Evolutionary conservation across 2,113 vertebrate species (phyloP).

Genomic region (western clawed frog (Xenopus tropicalis)): UCB_Xtro_10.0 CM004451.2:37023001-37023500

Average conservation of each 20-base stretch:
- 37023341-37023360: too few species aligned
- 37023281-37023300: neutral
- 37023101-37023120: neutral
- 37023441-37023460: too few species aligned
- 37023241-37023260: neutral
- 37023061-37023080: constrained; percentile 71
- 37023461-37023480: too few species aligned
- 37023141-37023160: neutral
- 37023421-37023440: too few species aligned
- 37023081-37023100: neutral
- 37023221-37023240: neutral
- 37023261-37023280: neutral
- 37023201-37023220: neutral
- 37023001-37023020: constrained; percentile 55
- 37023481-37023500: too few species aligned
- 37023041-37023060: constrained; percentile 55
- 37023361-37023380: too few species aligned
- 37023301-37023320: too few species aligned
- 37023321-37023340: too few species aligned
- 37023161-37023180: neutral
- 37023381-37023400: too few species aligned
- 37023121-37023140: neutral
- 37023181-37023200: neutral
- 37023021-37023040: constrained; percentile 54
- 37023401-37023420: too few species aligned